Evolutionary conservation across 2,888 invertebrate genomes (phyloP).

Genomic region (Gymnocheta viridis): DNA sequence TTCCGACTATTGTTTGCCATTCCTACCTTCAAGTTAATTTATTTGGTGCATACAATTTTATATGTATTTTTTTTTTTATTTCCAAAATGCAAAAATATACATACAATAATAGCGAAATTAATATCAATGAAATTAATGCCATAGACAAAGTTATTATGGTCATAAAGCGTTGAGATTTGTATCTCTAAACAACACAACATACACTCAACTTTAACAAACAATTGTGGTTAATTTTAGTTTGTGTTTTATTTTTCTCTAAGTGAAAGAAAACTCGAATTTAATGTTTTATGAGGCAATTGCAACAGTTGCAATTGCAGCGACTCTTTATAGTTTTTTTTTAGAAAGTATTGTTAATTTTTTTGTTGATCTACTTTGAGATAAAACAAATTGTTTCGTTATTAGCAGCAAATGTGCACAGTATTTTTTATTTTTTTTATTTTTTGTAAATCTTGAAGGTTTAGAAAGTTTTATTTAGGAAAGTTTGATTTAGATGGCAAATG

Average conservation of each 20-base stretch:
- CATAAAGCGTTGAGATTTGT: constrained; percentile 10
- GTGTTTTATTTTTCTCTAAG: background rate
- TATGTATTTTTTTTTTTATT: background rate
- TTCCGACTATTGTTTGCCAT: background rate
- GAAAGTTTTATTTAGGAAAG: constrained; percentile 38
- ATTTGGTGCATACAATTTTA: background rate
- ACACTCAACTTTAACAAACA: background rate
- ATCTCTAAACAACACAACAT: background rate
- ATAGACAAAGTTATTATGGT: constrained; percentile 30
- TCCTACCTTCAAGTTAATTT: background rate
- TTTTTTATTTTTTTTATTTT: background rate
- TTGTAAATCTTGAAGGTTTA: constrained; percentile 36
- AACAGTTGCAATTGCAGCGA: constrained; percentile 1
- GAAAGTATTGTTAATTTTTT: constrained; percentile 39
- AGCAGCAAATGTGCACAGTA: background rate
- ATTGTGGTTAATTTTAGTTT: background rate
- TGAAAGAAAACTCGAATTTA: constrained; percentile 21
- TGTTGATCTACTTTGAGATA: background rate
- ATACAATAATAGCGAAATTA: background rate
- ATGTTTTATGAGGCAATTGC: constrained; percentile 11
- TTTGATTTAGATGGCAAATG: background rate
- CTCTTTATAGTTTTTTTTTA: constrained; percentile 22
- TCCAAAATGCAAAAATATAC: constrained; percentile 4
- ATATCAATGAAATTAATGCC: constrained; percentile 11
- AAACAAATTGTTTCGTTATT: constrained; percentile 32